phyloP scores from a whole-genome alignment of 23 tunicate species.

The Botrylloides violaceus region DNA sequence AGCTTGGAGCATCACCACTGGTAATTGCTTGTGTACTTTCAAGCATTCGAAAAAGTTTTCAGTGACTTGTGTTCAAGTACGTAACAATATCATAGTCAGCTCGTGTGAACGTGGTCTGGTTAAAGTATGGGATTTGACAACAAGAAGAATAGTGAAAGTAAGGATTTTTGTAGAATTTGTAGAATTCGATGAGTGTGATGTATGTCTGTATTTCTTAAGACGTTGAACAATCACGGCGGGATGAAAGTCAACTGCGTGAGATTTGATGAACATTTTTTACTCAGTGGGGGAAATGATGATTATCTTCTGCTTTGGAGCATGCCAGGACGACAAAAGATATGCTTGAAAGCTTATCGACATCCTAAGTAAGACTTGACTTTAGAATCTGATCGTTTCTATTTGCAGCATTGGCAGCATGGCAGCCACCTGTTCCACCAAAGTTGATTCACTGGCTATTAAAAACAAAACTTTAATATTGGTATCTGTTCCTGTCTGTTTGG shows the following conservation, averaged over 20 bases:
- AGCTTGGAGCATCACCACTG: conserved; percentile 35
- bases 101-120: conserved; percentile 57
- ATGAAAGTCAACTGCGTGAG: conserved; percentile 38
- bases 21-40: conserved; percentile 48
- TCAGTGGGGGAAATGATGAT: conserved; percentile 61
- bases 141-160: conserved; percentile 36
- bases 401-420: no score
- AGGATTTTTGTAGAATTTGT: not conserved
- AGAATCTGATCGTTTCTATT: no score
- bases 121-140: conserved; percentile 45
- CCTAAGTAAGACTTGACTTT: conserved; percentile 20
- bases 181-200: not conserved
- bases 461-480: no score
- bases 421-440: no score
- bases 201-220: not conserved
- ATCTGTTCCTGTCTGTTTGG: no score
- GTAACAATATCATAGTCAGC: conserved; percentile 20
- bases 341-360: conserved; percentile 22
- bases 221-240: conserved; percentile 19
- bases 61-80: conserved; percentile 52
- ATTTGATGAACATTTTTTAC: conserved; percentile 37
- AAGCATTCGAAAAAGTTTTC: conserved; percentile 31
- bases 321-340: conserved; percentile 24
- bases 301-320: conserved; percentile 51
- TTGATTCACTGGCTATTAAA: no score